A percentile compares a stretch with the other conserved stretches of the same genome.
Conservation (phyloP, 2,888 invertebrate species). For the Agrotis exclamationis region DNA sequence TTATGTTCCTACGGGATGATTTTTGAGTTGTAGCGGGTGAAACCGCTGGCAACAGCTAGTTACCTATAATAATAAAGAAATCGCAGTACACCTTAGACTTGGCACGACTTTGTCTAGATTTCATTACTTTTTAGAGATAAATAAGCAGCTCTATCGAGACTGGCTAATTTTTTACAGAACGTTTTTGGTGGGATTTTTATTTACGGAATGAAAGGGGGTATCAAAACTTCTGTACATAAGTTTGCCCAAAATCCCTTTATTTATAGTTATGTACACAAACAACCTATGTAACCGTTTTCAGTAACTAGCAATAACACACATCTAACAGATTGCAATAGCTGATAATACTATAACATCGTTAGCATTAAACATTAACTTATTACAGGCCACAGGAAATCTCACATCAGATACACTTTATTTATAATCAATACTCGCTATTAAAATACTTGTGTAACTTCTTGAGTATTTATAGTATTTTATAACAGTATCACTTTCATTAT, state of each 20-base stretch:
- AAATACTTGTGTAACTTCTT: conserved; percentile 17
- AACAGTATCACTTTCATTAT: conserved; percentile 26
- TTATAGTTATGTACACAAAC: neutral
- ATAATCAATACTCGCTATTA: conserved; percentile 36
- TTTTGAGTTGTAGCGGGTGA: too few relatives aligned
- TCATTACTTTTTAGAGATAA: too few relatives aligned
- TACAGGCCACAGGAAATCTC: conserved; percentile 29
- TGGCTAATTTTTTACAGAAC: too few relatives aligned
- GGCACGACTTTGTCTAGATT: too few relatives aligned
- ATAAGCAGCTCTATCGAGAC: too few relatives aligned
- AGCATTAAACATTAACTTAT: conserved; percentile 14
- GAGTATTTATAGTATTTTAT: neutral
- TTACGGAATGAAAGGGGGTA: too few relatives aligned
- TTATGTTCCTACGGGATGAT: too few relatives aligned
- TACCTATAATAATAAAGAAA: too few relatives aligned
- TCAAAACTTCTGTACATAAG: neutral
- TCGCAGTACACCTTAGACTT: too few relatives aligned
- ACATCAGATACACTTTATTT: conserved; percentile 40
- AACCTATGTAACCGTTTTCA: neutral
- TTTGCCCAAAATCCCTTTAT: neutral
- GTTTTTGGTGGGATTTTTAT: too few relatives aligned
- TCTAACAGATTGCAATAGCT: conserved; percentile 25
- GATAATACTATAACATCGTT: conserved; percentile 40
- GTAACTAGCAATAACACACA: conserved; percentile 17
- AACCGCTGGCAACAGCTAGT: too few relatives aligned